Percentiles rank a stretch among this genome's conserved stretches.
Conservation (phyloP, 2,888 invertebrate species). For the Hydraecia micacea region DNA sequence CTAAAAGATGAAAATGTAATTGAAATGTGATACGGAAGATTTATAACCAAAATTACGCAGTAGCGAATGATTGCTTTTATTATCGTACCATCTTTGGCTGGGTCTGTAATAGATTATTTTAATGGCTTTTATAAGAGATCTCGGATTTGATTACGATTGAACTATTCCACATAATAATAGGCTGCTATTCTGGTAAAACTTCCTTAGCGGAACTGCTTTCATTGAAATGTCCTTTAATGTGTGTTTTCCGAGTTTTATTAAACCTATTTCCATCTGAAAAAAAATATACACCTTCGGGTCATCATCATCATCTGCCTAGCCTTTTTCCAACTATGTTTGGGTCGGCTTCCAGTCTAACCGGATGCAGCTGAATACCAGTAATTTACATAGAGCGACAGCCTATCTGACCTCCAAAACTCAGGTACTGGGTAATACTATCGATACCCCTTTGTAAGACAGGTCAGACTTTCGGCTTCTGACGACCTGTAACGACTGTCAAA, state of each 20-base stretch:
- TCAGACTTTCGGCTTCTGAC: not conserved
- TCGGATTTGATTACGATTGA: conserved; percentile 34
- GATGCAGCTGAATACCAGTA: not conserved
- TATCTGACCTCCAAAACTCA: not conserved
- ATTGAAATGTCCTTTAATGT: conserved; percentile 29
- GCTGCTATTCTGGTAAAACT: conserved; percentile 23
- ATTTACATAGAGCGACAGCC: not conserved
- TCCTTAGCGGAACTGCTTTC: conserved; percentile 5
- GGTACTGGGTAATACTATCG: not conserved
- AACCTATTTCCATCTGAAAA: conserved; percentile 22
- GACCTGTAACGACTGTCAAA: not conserved
- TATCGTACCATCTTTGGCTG: conserved; percentile 23
- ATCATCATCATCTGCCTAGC: not conserved
- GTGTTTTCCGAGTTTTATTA: conserved; percentile 14
- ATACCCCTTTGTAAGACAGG: not conserved
- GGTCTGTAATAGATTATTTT: conserved; percentile 38
- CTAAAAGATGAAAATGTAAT: conserved; percentile 58
- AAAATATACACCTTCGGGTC: not conserved
- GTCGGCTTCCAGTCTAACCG: not conserved
- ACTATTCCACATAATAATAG: conserved; percentile 15
- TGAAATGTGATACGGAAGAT: conserved; percentile 53
- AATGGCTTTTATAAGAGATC: conserved; percentile 36
- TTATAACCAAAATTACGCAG: conserved; percentile 50
- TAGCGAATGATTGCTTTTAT: conserved; percentile 55
- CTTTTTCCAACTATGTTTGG: not conserved